A percentile compares a stretch with the other conserved stretches of the same genome.
These are phyloP conservation scores for Chondrilla cf. caribensis DNA, from an alignment of 37 sponge, comb jelly and placozoan species.

Conservation along the genomic window DNA sequence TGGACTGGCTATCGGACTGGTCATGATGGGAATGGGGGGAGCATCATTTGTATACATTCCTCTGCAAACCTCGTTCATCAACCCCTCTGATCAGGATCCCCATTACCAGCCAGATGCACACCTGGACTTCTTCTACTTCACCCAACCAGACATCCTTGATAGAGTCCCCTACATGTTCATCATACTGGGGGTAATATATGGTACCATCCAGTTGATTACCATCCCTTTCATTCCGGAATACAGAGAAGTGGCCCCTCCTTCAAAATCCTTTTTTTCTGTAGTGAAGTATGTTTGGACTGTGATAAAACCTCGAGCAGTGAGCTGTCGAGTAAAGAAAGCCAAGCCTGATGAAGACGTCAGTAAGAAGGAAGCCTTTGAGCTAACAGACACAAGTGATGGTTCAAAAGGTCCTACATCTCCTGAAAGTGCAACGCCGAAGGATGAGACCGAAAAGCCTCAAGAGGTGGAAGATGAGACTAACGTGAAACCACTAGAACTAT, in stretches of 20 bases:
- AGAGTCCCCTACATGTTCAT: constrained; percentile 35
- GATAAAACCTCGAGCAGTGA: not conserved
- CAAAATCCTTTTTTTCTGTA: not conserved
- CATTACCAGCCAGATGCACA: constrained; percentile 12
- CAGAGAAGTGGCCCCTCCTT: not conserved
- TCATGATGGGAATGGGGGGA: constrained; percentile 31
- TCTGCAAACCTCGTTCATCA: constrained; percentile 37
- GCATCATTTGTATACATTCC: constrained; percentile 38
- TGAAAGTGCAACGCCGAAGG: too few species aligned
- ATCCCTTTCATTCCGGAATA: not conserved
- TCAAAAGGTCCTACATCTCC: too few species aligned
- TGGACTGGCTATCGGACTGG: constrained; percentile 33
- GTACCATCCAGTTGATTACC: not conserved
- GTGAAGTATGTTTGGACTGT: not conserved
- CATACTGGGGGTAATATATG: not conserved
- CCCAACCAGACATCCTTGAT: constrained; percentile 24
- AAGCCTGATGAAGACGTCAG: not conserved
- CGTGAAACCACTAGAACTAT: constrained; percentile 54
- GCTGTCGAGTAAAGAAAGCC: not conserved
- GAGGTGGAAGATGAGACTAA: constrained; percentile 4
- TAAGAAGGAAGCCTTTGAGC: not conserved
- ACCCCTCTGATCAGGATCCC: constrained; percentile 30
- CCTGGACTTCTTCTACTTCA: constrained; percentile 6
- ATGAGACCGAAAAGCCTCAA: not conserved
- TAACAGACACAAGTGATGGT: not conserved